Percentiles rank a stretch among this genome's conserved stretches.
Evolutionary conservation across 2,113 vertebrate genomes (phyloP).

Genomic region (Corythaeola cristata): DNA sequence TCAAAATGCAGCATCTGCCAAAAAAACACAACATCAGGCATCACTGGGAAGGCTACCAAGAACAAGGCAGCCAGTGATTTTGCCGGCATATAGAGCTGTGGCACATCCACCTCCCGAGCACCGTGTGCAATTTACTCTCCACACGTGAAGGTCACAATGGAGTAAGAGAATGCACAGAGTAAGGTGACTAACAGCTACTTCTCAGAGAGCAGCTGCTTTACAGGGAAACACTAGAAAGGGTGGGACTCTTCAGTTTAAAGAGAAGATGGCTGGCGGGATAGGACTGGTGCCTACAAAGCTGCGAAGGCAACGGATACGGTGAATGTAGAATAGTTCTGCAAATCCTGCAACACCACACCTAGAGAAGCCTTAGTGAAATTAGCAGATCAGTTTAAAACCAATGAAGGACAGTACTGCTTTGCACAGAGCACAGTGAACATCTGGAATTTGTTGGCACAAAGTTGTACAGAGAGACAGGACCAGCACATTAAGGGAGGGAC

Average conservation of each 20-base stretch:
- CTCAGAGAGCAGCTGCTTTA: background rate
- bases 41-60: background rate
- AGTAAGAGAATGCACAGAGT: background rate
- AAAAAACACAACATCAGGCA: background rate
- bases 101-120: background rate
- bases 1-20: background rate
- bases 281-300: background rate
- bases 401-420: background rate
- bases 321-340: background rate
- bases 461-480: background rate
- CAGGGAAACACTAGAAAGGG: background rate
- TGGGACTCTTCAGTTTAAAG: background rate
- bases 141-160: background rate
- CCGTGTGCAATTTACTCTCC: background rate
- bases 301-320: accelerated
- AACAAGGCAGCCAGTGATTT: background rate
- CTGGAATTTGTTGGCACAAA: background rate
- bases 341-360: background rate
- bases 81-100: background rate
- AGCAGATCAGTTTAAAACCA: background rate
- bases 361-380: background rate
- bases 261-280: background rate
- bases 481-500: background rate
- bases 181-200: background rate
- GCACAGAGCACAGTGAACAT: background rate